Evolutionary conservation across 2,797 vertebrate species (phyloP), one percentile per base, ranked within the genome.

Genomic region (Phataginus tricuspis): DNA sequence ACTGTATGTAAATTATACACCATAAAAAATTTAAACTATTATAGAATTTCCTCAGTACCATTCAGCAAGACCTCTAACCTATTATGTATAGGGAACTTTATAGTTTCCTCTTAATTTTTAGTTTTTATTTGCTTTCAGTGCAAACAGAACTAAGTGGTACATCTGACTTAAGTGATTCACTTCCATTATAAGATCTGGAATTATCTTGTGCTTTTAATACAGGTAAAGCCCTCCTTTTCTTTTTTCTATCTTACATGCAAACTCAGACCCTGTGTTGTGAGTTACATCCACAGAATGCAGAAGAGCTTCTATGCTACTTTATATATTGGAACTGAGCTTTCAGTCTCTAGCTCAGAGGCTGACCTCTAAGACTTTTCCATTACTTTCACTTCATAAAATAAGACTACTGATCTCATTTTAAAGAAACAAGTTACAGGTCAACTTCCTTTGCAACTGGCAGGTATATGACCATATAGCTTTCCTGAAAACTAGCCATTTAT

Each of bases 161-260:
- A 89, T 64, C 31, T 85, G 63, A 90, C 23, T 78, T 39, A 91
- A 89, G 42, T 57, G 66, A 93, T 25, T 74, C 66, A 92, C n/a
- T 88, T 91, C 39, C 55, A 82, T 74, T 61, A 49, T 71, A 89
- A 94, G 42, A 80, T 75, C 27, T 77, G 69, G 14, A 94, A 94
- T 63, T 61, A 77, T 71, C 74, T 92, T 64, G 31, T 59, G 57
- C 69, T 72, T 39, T 37, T 68, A 66, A 86, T 19, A 90, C 39
- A 86, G 63, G 21, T 90, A 84, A 90, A 89, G 59, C 10, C 27
- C 57, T 88, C 31, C 10, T 68, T 93, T 75, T 59, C 61, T 82
- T 93, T 78, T 71, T 64, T 14, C 21, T 18, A 74, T 75, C 55
- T 61, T 77, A 75, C n/a, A 51, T 51, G 42, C 8, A 82, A 59